Percentiles rank a stretch among this genome's conserved stretches.
Conservation (phyloP, 2,797 vertebrate genomes). For the Smutsia temminckii region DNA sequence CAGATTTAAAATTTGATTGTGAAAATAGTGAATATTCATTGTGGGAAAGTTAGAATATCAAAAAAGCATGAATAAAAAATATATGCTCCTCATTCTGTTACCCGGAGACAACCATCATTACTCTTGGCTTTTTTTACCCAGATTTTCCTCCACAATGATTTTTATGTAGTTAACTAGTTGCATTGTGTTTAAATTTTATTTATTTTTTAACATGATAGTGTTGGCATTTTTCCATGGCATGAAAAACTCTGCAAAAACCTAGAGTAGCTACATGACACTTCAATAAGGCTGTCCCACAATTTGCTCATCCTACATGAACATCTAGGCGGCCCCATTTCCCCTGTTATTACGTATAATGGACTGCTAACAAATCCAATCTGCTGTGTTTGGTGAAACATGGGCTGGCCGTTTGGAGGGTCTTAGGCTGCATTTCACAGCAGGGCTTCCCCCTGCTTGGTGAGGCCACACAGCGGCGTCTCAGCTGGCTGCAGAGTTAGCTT, state of each 20-base stretch:
- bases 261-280: background rate
- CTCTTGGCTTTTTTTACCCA: background rate
- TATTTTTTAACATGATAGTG: no score
- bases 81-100: background rate
- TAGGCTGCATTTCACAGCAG: background rate
- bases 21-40: background rate
- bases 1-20: background rate
- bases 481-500: background rate
- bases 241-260: background rate
- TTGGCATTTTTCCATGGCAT: background rate
- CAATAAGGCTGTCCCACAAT: background rate
- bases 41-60: background rate
- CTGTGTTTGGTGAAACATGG: fast-evolving
- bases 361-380: fast-evolving
- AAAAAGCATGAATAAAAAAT: background rate
- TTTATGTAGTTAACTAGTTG: background rate
- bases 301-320: no score
- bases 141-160: background rate
- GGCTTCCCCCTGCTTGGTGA: background rate
- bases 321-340: fast-evolving
- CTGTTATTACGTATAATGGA: background rate
- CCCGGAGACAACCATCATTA: background rate
- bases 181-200: background rate
- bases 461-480: background rate
- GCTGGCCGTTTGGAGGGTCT: background rate